Percentiles rank a stretch among this genome's conserved stretches.
Evolutionary conservation across 2,888 invertebrate genomes (phyloP).

Genomic region (Barypeithes pellucidus): DNA sequence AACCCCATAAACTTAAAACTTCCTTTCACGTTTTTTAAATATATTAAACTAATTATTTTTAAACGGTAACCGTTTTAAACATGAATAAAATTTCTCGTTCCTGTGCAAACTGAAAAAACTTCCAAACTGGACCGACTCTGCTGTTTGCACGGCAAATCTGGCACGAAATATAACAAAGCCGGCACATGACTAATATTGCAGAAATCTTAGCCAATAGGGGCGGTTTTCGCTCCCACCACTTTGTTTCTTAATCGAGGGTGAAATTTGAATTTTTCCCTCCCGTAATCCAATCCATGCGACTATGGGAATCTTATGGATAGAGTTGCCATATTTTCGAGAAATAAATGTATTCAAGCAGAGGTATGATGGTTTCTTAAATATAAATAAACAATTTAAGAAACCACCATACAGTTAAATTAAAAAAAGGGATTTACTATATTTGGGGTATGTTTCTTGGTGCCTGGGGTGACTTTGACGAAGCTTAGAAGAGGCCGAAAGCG

Average conservation of each 20-base stretch:
- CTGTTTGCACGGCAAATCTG: conserved; percentile 59
- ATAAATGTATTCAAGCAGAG: too few relatives aligned
- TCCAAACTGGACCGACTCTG: conserved; percentile 10
- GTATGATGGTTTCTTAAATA: too few relatives aligned
- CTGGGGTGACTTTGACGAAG: too few relatives aligned
- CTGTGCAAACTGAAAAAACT: not conserved
- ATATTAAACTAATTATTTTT: conserved; percentile 6
- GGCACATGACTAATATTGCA: conserved; percentile 57
- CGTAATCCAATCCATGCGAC: conserved; percentile 26
- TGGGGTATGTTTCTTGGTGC: too few relatives aligned
- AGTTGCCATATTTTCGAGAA: not conserved
- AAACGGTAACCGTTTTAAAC: conserved; percentile 8
- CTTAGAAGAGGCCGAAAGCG: too few relatives aligned
- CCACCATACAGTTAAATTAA: too few relatives aligned
- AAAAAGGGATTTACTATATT: too few relatives aligned
- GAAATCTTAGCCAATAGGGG: conserved; percentile 65
- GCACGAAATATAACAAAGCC: conserved; percentile 50
- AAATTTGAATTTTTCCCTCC: conserved; percentile 45
- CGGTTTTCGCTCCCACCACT: conserved; percentile 58
- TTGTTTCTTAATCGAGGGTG: conserved; percentile 30
- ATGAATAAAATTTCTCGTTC: not conserved
- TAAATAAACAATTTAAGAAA: too few relatives aligned
- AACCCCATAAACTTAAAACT: not conserved
- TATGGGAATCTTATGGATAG: conserved; percentile 27
- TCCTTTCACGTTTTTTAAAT: not conserved